Evolutionary conservation across 2,888 invertebrate genomes (phyloP).

Genomic region (Cyrtodaria siliqua): DNA sequence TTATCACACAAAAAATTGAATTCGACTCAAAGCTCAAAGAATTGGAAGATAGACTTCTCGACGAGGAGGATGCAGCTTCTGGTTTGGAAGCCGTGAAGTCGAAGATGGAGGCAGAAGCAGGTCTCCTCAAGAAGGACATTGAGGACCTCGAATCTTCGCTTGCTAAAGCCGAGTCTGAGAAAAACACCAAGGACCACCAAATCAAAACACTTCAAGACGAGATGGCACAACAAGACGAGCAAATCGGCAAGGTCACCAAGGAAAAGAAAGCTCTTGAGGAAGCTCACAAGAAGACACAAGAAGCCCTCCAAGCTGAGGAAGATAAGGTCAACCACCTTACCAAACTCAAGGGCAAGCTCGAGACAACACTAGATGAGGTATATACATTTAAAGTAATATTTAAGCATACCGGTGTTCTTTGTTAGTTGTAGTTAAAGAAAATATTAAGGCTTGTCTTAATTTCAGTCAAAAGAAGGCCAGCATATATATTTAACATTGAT

Average conservation of each 20-base stretch:
- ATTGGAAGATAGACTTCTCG: slow-evolving; percentile 97
- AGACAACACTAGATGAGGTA: slow-evolving; percentile 95
- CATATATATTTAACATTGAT: too few relatives aligned
- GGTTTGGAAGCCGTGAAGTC: slow-evolving; percentile 97
- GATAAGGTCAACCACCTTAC: slow-evolving; percentile 99
- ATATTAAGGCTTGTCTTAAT: too few relatives aligned
- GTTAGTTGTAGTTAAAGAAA: too few relatives aligned
- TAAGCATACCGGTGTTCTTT: too few relatives aligned
- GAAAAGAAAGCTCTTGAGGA: slow-evolving; percentile 99
- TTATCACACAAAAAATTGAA: slow-evolving; percentile 98
- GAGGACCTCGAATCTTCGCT: slow-evolving; percentile 97
- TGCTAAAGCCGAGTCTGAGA: slow-evolving; percentile 93
- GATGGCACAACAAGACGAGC: slow-evolving; percentile 99
- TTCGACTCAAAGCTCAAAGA: slow-evolving; percentile 97
- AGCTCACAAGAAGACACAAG: slow-evolving; percentile 85
- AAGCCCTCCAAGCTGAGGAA: slow-evolving; percentile 92
- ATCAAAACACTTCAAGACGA: slow-evolving; percentile 94
- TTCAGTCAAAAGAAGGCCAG: too few relatives aligned
- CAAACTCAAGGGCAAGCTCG: slow-evolving; percentile 98
- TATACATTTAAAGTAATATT: too few relatives aligned
- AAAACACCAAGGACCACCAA: slow-evolving; percentile 99
- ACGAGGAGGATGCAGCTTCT: slow-evolving; percentile 98
- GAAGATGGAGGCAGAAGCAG: slow-evolving; percentile 97
- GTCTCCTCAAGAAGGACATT: slow-evolving; percentile 98
- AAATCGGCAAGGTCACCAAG: slow-evolving; percentile 99